Conservation (phyloP, 2,888 invertebrate species). For the Rhogogaster chlorosoma region DNA sequence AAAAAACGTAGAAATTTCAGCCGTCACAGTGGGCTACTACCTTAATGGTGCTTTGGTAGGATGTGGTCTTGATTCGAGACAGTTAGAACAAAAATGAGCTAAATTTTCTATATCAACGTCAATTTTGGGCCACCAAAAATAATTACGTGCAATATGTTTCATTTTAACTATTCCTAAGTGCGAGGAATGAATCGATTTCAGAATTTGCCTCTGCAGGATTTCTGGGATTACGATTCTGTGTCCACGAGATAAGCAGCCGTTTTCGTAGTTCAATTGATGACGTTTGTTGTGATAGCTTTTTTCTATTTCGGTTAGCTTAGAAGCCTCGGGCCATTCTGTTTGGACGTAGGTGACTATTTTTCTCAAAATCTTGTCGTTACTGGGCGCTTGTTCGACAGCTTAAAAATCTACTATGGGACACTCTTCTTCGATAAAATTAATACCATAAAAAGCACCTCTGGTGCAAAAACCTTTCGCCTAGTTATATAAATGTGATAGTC, state of each 20-base stretch:
- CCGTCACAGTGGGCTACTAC: no score
- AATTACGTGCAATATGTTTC: neutral
- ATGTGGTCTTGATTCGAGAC: neutral
- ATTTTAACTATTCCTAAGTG: neutral
- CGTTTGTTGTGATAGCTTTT: conserved; percentile 38
- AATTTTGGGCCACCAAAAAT: conserved; percentile 18
- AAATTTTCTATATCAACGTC: neutral
- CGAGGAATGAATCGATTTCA: conserved; percentile 2
- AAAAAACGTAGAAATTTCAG: no score
- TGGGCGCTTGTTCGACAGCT: no score
- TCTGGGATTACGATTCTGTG: conserved; percentile 51
- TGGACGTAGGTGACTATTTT: conserved; percentile 37
- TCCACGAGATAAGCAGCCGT: conserved; percentile 46
- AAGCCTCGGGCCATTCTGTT: conserved; percentile 49
- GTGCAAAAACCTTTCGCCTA: no score
- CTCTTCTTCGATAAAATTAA: conserved; percentile 51
- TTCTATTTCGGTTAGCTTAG: conserved; percentile 43
- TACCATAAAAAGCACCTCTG: no score
- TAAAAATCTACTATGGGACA: neutral
- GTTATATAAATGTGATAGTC: no score
- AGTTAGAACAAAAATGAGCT: neutral
- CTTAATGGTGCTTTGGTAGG: neutral
- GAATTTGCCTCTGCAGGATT: conserved; percentile 40
- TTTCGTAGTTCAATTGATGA: conserved; percentile 35
- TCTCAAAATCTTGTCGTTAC: conserved; percentile 43